These are phyloP conservation scores for Anodontia alba DNA, from an alignment of 2,888 invertebrate genomes.

Conservation along the genomic window DNA sequence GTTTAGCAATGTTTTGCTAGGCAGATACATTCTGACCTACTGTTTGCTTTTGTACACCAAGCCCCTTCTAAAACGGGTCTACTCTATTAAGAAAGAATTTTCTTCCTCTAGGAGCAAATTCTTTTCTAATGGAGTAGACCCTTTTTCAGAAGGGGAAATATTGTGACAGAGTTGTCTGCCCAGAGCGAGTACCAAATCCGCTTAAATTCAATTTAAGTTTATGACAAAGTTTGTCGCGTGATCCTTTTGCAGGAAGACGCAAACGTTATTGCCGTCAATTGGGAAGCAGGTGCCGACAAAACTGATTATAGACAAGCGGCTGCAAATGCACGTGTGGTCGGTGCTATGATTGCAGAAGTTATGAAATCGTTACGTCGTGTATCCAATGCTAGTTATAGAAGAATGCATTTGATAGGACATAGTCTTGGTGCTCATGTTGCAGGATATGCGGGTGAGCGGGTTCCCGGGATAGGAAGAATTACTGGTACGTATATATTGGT, in stretches of 20 bases:
- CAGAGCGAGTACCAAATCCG: too few relatives aligned
- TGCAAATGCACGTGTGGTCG: conserved; percentile 82
- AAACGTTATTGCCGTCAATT: conserved; percentile 68
- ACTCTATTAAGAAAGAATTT: too few relatives aligned
- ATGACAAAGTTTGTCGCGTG: too few relatives aligned
- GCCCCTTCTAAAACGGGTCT: too few relatives aligned
- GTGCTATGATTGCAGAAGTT: conserved; percentile 77
- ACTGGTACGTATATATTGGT: conserved; percentile 70
- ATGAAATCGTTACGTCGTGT: conserved; percentile 62
- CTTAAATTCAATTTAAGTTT: too few relatives aligned
- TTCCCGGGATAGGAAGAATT: conserved; percentile 75
- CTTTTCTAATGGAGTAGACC: too few relatives aligned
- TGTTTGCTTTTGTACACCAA: too few relatives aligned
- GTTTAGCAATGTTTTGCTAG: too few relatives aligned
- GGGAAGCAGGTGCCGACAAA: conserved; percentile 65
- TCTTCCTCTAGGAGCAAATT: too few relatives aligned
- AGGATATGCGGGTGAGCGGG: conserved; percentile 92
- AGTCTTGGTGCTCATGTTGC: conserved; percentile 95
- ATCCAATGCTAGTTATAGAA: conserved; percentile 28
- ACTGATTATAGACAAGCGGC: conserved; percentile 80
- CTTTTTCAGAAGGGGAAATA: too few relatives aligned
- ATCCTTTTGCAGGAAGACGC: conserved; percentile 56
- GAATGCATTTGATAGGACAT: conserved; percentile 93
- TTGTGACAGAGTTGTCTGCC: too few relatives aligned
- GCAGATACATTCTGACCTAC: too few relatives aligned